These are phyloP conservation scores for Sebastes fasciatus DNA, from an alignment of 2,113 vertebrate genomes.

Conservation along the genomic window DNA sequence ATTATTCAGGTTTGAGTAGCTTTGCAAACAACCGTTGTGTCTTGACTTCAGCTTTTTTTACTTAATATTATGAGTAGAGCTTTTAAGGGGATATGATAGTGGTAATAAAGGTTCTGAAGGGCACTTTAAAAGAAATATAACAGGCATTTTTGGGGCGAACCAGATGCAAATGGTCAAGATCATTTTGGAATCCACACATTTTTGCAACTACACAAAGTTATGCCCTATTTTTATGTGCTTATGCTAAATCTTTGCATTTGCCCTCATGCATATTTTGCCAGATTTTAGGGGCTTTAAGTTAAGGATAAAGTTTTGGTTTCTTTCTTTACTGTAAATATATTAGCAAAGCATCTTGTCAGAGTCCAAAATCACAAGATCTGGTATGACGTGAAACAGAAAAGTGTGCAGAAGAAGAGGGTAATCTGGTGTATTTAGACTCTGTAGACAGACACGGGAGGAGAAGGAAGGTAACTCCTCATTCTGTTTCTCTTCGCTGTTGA, in stretches of 20 bases:
- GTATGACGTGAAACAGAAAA: no score
- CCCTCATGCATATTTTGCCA: background rate
- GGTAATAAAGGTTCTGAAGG: background rate
- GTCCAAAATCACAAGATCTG: background rate
- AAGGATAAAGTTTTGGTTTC: background rate
- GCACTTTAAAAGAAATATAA: background rate
- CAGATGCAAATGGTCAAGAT: background rate
- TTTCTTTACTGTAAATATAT: background rate
- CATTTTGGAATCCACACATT: background rate
- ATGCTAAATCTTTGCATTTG: background rate
- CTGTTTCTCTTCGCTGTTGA: background rate
- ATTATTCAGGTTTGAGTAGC: background rate
- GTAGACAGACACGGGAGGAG: background rate
- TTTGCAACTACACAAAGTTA: background rate
- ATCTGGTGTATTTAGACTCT: background rate
- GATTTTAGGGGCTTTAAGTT: background rate
- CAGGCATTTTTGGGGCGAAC: background rate
- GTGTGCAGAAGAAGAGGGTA: background rate
- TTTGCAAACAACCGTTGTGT: background rate
- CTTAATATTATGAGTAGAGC: background rate
- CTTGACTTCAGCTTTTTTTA: background rate
- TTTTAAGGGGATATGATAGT: background rate
- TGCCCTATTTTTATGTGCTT: background rate
- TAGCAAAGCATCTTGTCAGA: background rate
- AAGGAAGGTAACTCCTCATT: background rate